Conservation (phyloP, 2,888 invertebrate species). For the Acrobasis suavella region DNA sequence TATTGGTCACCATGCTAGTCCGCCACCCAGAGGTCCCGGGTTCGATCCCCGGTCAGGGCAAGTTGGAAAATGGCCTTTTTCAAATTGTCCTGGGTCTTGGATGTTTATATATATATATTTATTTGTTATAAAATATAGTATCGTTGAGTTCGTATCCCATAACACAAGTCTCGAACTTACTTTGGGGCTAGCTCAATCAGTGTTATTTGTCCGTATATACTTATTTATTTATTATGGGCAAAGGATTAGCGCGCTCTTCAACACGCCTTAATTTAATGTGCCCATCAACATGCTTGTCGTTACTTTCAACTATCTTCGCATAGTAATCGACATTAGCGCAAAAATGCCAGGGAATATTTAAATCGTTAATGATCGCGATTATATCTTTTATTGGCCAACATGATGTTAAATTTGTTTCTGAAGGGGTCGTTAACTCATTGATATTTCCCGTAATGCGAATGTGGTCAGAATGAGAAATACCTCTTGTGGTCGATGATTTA, state of each 20-base stretch:
- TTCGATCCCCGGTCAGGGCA: no score
- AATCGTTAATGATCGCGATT: not conserved
- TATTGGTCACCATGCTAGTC: no score
- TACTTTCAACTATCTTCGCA: not conserved
- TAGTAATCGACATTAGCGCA: constrained; percentile 17
- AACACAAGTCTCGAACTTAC: no score
- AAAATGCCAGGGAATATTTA: not conserved
- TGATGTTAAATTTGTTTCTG: constrained; percentile 5
- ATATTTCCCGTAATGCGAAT: constrained; percentile 15
- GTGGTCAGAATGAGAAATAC: constrained; percentile 28
- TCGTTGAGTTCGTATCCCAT: no score
- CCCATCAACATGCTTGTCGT: constrained; percentile 35
- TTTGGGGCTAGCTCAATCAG: no score
- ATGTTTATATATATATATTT: no score
- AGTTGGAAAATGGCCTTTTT: no score
- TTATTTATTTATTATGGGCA: no score
- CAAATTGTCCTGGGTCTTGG: no score
- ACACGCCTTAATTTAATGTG: constrained; percentile 37
- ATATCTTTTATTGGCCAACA: not conserved
- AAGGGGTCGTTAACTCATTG: constrained; percentile 14
- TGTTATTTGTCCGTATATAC: no score
- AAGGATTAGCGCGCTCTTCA: constrained; percentile 22
- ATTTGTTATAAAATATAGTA: no score
- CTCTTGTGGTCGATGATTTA: constrained; percentile 15
- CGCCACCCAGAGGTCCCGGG: no score